Evolutionary conservation across 2,797 vertebrate genomes (phyloP), one percentile per base, ranked within the genome.

Genomic region (Eutrigla gurnardus): DNA sequence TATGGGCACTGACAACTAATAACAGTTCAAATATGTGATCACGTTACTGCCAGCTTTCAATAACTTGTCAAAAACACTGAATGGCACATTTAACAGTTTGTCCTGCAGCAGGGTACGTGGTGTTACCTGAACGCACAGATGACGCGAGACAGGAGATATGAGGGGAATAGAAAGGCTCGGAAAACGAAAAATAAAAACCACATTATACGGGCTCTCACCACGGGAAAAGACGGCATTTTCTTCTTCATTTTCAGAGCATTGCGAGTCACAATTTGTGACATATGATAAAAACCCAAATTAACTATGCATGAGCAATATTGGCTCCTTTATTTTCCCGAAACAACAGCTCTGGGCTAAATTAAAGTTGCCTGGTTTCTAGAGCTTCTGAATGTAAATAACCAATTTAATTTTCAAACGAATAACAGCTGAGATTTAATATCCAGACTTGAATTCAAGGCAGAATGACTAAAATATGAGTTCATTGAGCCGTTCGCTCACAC

Each of bases 161-260:
- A 64, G 6, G 18, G 18, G 61, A 17, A 65, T 9, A 32, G 32
- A 46, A 69, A 63, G n/a, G 40, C 46, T 33, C 8, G 17, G 45
- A 58, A 77, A 75, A 81, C 58, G 18, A 78, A 55, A 70, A 65
- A 60, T 7, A 10, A 59, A 25, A 65, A 52, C 53, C n/a, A 64
- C 25, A 55, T 43, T 49, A 49, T 54, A 70, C 59, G 46, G 43
- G 58, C 64, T 52, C 6, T 54, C 53, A 49, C n/a, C 32, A 52
- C 7, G 55, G 59, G 60, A 32, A 55, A 75, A 36, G 5, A 69
- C 42, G 17, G 71, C 14, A 74, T 70, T 73, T 63, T 54, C 33
- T 59, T 58, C 52, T 58, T 71, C 59, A 81, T 77, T 83, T 80
- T 75, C 49, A 64, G n/a, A 60, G 42, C 35, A 65, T 59, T 65